Percentiles rank a stretch among this genome's conserved stretches.
Conservation (phyloP, 2,797 vertebrate species). For the Chloroceryle amazona region DNA sequence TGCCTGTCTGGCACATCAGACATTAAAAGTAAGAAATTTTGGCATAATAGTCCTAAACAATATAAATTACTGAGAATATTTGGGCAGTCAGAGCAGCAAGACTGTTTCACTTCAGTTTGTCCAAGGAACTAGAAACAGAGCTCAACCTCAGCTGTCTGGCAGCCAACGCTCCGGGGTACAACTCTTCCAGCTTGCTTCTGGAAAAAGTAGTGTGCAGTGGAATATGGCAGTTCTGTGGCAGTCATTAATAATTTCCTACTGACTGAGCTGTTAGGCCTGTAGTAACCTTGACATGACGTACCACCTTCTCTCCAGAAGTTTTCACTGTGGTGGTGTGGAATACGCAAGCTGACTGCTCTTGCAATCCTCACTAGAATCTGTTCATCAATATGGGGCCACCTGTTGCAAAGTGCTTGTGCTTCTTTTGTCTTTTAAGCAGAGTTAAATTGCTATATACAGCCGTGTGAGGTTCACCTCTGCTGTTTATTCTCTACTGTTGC, state of each 20-base stretch:
- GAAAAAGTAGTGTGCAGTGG: not conserved
- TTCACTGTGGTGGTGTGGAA: not conserved
- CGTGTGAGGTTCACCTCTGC: not conserved
- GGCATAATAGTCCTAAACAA: not conserved
- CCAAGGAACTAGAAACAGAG: not conserved
- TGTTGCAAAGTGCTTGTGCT: not conserved
- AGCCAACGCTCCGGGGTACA: not conserved
- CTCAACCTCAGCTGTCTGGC: not conserved
- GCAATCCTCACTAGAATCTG: accelerated
- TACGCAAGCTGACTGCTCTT: not conserved
- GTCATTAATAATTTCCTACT: not conserved
- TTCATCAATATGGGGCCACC: not conserved
- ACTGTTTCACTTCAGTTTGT: not conserved
- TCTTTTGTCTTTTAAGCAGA: not conserved
- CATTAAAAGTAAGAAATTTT: not conserved
- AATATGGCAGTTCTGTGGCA: not conserved
- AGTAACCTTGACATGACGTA: accelerated
- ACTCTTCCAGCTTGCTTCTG: not conserved
- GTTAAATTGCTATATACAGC: not conserved
- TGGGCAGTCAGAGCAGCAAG: not conserved
- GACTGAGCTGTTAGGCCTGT: not conserved
- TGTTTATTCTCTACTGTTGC: not conserved
- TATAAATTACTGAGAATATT: not conserved
- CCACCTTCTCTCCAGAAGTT: not conserved
- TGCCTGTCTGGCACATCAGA: not conserved